Evolutionary conservation across 2,797 vertebrate genomes (phyloP).

Genomic region (Lophius americanus): DNA sequence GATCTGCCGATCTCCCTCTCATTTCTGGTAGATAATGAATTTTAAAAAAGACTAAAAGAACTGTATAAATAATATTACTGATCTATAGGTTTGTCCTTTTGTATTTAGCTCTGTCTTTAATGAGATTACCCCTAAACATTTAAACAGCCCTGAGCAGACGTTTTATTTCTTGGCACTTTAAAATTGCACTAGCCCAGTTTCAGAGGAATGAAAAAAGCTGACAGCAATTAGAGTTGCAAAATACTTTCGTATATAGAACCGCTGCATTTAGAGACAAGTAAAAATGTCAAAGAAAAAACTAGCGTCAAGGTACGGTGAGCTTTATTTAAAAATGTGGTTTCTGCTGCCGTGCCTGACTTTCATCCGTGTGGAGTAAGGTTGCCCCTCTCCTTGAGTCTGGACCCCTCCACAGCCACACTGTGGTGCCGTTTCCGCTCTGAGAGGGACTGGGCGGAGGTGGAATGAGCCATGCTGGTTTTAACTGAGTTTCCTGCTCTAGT

Average conservation of each 20-base stretch:
- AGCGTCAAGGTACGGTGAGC: conserved; percentile 18
- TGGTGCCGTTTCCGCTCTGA: conserved; percentile 48
- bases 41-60: background rate
- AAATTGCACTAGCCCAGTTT: conserved; percentile 42
- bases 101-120: background rate
- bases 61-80: background rate
- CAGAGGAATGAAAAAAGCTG: conserved; percentile 70
- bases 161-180: background rate
- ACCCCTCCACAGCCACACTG: conserved; percentile 47
- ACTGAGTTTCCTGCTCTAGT: conserved; percentile 83
- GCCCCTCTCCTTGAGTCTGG: conserved; percentile 21
- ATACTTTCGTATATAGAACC: conserved; percentile 5
- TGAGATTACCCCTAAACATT: background rate
- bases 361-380: conserved; percentile 13
- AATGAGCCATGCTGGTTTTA: conserved; percentile 81
- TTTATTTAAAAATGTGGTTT: conserved; percentile 44
- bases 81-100: background rate
- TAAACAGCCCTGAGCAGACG: background rate
- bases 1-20: background rate
- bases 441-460: conserved; percentile 27
- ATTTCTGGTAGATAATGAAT: background rate
- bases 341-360: conserved; percentile 15
- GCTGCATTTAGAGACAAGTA: conserved; percentile 26
- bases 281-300: conserved; percentile 29
- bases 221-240: conserved; percentile 38